Base-by-base conservation (phyloP, 2,797 vertebrate genomes). In the Leptoclinus maculatus region DNA sequence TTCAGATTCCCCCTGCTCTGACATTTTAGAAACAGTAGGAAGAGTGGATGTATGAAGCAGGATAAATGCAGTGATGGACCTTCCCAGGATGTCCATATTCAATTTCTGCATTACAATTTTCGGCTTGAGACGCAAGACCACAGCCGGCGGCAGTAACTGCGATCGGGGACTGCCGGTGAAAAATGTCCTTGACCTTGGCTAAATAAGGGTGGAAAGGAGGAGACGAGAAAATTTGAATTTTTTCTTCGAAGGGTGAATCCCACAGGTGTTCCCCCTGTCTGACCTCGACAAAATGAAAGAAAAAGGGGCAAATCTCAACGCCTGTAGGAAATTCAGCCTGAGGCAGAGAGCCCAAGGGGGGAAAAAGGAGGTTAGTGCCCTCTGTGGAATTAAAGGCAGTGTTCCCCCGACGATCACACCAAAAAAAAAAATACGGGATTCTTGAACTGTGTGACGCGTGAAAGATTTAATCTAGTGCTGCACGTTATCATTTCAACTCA, bases 281-380 rank as follows among this genome's bases (percentile, higher is more conserved):
- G 91, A 89, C 89, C 83, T 87, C 63, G 0, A 73, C 73, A 68
- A 85, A 87, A 90, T 89, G 76, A 86, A 88, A 83, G 84, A 82
- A 90, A 88, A 87, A 80, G 25, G 78, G 75, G 68, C 76, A 78
- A 71, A 88, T 85, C 53, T 79, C 6, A 11, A 65, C 47, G 78
- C 66, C 77, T 79, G 67, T 27, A 83, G 71, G 74, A 87, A 87
- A 82, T 79, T 87, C 25, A 88, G 83, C 66, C 25, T 45, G 76
- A 85, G 76, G 83, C 76, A 57, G 70, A 82, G 51, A 83, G 79
- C 71, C 82, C 54, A 54, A 76, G 21, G 38, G 14, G 38, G 14
- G 36, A 4, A 47, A 87, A 86, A 77, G 64, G 85, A 90, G 79
- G 84, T 91, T 80, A 88, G 60, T 0, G 66, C 57, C 76, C 80